Evolutionary conservation across 2,113 vertebrate genomes (phyloP), one percentile per base, ranked within the genome.

Genomic region (Lonchura striata): DNA sequence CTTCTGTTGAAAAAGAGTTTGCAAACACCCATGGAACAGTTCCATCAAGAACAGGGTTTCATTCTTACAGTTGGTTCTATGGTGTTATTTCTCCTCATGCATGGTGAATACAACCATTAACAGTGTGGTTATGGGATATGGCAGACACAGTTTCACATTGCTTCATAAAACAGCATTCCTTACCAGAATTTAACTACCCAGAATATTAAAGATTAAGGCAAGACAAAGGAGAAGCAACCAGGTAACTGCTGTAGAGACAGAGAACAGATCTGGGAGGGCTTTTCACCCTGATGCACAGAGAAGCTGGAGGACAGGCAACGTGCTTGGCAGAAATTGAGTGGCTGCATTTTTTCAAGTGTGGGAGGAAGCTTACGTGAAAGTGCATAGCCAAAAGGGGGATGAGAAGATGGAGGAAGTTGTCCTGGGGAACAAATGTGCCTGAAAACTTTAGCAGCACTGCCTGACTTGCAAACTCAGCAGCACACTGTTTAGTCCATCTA

Each of bases 61-160:
- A 50, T 27, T 86, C 42, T 64, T 41, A 20, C 23, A 50, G 37
- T 41, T 85, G 69, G 65, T 31, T 11, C 41, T 87, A 11, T 1
- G 1, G 0, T 39, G 22, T 59, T n/a, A 75, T 64, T 90, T 76
- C 47, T 46, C 63, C 42, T 72, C 39, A 35, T n/a, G 64, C 4
- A 0, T 7, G 37, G 4, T 6, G 17, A 82, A 64, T n/a, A 41
- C 30, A 63, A 10, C 33, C 31, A 61, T 50, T 30, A 68, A 53
- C 25, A 69, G n/a, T 0, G 0, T n/a, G 28, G 25, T 64, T 60
- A 23, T 20, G 44, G 13, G 13, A 10, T 27, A 65, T 4, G 21
- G 16, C 86, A 85, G 50, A 56, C 46, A 64, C 0, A 3, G 22
- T 66, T 94, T 86, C 47, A 47, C 13, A 20, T 9, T 19, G 7